Percentiles rank a stretch among this genome's conserved stretches.
phyloP scores from a whole-genome alignment of 1,140 invertebrate genomes.

The Tribolium castaneum region DNA sequence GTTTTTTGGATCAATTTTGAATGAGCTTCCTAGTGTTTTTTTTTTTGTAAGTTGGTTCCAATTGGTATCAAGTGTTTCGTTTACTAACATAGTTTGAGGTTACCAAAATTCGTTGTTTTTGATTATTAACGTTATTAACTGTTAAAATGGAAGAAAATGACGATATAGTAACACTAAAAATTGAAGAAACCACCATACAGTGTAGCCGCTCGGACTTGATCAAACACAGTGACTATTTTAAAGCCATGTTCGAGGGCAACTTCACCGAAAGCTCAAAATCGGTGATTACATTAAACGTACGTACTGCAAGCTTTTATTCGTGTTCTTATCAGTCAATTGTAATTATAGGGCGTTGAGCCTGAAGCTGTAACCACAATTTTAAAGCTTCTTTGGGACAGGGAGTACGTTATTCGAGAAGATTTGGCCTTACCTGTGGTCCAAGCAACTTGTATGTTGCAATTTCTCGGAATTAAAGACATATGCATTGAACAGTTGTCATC shows the following conservation, averaged over 20 bases:
- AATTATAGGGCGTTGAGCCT: constrained; percentile 55
- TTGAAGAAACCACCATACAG: constrained; percentile 51
- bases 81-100: too few relatives aligned
- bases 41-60: too few relatives aligned
- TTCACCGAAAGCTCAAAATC: constrained; percentile 55
- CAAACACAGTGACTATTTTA: constrained; percentile 60
- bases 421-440: constrained; percentile 53
- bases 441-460: constrained; percentile 59
- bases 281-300: constrained; percentile 42
- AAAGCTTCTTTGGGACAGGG: not conserved
- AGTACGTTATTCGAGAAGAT: constrained; percentile 37
- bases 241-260: constrained; percentile 59
- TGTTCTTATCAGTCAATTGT: not conserved
- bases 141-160: too few relatives aligned
- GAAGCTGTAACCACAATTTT: constrained; percentile 55
- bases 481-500: constrained; percentile 47
- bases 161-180: constrained; percentile 47
- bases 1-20: too few relatives aligned
- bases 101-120: not conserved
- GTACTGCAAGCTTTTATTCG: not conserved
- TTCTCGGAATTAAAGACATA: constrained; percentile 48
- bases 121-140: too few relatives aligned
- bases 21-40: too few relatives aligned
- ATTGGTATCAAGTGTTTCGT: too few relatives aligned
- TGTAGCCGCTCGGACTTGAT: constrained; percentile 55